Conservation (phyloP, 2,888 invertebrate species). For the Agrochola litura region DNA sequence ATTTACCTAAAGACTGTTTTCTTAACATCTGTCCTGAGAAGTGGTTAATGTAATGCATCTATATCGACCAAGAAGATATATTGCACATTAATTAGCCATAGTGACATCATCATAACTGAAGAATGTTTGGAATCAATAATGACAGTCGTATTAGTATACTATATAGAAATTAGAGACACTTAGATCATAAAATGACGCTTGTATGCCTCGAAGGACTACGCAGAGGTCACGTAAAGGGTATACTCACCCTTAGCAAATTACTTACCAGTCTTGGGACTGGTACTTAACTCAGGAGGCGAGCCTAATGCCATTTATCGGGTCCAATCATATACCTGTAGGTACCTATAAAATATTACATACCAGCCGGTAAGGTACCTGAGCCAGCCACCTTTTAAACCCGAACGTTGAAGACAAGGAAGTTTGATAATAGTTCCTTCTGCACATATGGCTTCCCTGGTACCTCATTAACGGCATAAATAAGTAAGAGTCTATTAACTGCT, state of each 20-base stretch:
- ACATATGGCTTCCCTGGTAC: no score
- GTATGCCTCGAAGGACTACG: not conserved
- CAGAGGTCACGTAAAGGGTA: not conserved
- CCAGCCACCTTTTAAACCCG: not conserved
- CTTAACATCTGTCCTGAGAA: not conserved
- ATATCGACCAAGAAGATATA: constrained; percentile 10
- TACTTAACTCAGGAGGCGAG: no score
- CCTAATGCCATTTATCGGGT: not conserved
- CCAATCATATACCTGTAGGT: not conserved
- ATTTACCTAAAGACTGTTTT: no score
- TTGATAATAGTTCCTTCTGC: no score
- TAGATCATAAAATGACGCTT: not conserved
- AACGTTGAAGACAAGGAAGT: no score
- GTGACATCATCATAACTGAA: constrained; percentile 15
- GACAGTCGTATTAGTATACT: not conserved
- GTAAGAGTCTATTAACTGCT: no score
- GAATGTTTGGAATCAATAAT: not conserved
- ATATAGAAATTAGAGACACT: not conserved
- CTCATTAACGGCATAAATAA: no score
- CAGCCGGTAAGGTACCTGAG: not conserved
- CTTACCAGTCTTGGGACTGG: not conserved
- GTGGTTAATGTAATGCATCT: constrained; percentile 8
- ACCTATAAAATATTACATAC: no score
- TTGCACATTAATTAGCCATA: not conserved
- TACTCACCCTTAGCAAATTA: not conserved